These are phyloP conservation scores for Colostygia pectinataria DNA, from an alignment of 2,888 invertebrate genomes.

Conservation along the genomic window DNA sequence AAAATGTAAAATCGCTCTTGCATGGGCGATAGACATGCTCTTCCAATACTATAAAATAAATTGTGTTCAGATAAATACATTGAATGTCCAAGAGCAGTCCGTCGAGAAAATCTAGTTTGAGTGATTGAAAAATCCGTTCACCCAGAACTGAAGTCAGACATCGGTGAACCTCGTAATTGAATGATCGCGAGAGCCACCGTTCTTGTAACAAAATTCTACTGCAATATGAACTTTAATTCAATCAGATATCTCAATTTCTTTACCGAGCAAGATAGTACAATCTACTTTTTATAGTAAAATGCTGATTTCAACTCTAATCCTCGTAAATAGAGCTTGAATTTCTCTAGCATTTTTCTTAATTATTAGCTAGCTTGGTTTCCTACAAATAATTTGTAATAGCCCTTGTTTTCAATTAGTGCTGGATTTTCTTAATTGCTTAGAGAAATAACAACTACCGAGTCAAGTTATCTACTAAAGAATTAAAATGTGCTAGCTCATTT, in stretches of 20 bases:
- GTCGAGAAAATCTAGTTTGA: neutral
- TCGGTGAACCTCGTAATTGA: slow-evolving; percentile 1
- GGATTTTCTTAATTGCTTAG: slow-evolving; percentile 5
- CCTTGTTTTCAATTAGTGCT: slow-evolving; percentile 10
- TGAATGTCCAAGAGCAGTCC: neutral
- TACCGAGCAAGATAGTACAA: neutral
- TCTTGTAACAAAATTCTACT: neutral
- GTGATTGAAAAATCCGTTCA: slow-evolving; percentile 13
- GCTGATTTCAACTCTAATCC: slow-evolving; percentile 4
- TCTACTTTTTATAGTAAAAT: neutral
- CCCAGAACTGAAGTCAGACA: slow-evolving; percentile 5
- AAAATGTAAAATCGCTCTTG: too few relatives aligned
- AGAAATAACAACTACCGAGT: neutral
- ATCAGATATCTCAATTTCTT: neutral
- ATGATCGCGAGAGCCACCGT: slow-evolving; percentile 1
- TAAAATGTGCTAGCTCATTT: neutral
- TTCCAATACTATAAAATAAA: too few relatives aligned
- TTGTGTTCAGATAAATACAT: too few relatives aligned
- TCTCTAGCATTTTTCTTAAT: neutral
- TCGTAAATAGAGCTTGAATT: neutral
- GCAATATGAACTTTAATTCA: slow-evolving; percentile 3
- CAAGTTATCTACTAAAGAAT: slow-evolving; percentile 1
- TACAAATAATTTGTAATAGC: neutral
- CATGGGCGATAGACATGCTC: too few relatives aligned
- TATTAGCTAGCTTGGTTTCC: neutral